Percentiles rank a stretch among this genome's conserved stretches.
These are phyloP conservation scores for Pomatostomus ruficeps DNA, from an alignment of 2,113 vertebrate genomes.

Conservation along the genomic window DNA sequence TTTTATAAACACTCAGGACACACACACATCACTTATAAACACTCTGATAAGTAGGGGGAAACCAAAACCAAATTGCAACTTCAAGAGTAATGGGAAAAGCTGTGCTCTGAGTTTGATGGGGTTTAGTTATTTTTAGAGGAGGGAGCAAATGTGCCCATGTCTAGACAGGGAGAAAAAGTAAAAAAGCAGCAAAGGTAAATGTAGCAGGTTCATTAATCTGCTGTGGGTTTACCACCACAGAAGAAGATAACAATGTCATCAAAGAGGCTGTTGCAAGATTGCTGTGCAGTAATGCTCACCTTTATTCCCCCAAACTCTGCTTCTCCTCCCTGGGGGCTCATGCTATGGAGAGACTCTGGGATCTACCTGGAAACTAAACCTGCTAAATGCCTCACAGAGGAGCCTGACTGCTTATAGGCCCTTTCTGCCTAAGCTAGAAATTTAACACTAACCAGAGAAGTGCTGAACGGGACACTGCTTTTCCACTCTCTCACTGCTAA, in stretches of 20 bases:
- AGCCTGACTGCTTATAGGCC: background rate
- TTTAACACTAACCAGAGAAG: background rate
- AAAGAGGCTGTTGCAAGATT: background rate
- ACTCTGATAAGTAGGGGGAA: background rate
- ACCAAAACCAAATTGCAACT: background rate
- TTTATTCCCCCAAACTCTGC: background rate
- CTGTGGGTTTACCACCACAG: background rate
- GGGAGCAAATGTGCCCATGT: background rate
- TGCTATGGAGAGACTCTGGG: background rate
- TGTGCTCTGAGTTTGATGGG: background rate
- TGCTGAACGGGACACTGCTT: rapidly evolving
- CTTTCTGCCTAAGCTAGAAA: background rate
- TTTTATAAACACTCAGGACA: no score
- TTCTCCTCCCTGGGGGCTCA: background rate
- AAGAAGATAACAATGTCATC: background rate
- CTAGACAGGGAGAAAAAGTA: background rate
- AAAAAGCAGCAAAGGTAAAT: background rate
- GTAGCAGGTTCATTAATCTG: background rate
- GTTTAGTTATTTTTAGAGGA: background rate
- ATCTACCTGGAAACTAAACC: background rate
- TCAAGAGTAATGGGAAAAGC: background rate
- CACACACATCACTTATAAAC: no score
- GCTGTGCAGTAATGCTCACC: background rate
- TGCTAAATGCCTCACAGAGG: background rate
- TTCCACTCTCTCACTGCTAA: background rate